Conservation (phyloP, 2,113 vertebrate genomes). For the Ia io region DNA sequence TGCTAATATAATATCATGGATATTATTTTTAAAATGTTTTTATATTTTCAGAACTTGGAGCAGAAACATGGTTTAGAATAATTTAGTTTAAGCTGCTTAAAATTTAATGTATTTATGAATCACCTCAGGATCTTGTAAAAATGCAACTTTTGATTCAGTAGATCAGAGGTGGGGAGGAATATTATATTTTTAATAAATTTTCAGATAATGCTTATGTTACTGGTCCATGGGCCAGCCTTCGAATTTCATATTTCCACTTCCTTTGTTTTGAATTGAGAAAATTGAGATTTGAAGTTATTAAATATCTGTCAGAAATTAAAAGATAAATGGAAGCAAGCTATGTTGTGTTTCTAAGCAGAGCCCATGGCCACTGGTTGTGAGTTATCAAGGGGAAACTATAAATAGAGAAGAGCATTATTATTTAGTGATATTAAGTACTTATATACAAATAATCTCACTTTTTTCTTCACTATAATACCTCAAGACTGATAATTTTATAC, state of each 20-base stretch:
- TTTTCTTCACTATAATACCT: background rate
- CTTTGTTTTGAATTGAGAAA: background rate
- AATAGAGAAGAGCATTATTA: background rate
- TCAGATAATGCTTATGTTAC: background rate
- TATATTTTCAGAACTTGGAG: background rate
- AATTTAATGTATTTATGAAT: constrained; percentile 37
- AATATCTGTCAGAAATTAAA: background rate
- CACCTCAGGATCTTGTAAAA: constrained; percentile 21
- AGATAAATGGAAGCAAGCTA: background rate
- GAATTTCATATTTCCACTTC: background rate
- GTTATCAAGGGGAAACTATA: background rate
- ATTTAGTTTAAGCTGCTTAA: constrained; percentile 44
- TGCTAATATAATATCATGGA: background rate
- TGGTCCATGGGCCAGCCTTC: background rate
- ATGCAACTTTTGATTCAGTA: constrained; percentile 20
- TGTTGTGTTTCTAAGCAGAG: background rate
- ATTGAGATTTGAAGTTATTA: background rate
- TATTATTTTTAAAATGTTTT: background rate
- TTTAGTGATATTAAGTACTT: background rate
- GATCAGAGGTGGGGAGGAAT: background rate
- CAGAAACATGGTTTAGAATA: constrained; percentile 13
- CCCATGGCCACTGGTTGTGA: background rate
- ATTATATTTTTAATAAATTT: background rate
- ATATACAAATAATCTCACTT: background rate
- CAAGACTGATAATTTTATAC: background rate